A percentile compares a stretch with the other conserved stretches of the same genome.
Evolutionary conservation across 2,888 invertebrate genomes (phyloP).

Genomic region (Eristalinus sepulchralis): DNA sequence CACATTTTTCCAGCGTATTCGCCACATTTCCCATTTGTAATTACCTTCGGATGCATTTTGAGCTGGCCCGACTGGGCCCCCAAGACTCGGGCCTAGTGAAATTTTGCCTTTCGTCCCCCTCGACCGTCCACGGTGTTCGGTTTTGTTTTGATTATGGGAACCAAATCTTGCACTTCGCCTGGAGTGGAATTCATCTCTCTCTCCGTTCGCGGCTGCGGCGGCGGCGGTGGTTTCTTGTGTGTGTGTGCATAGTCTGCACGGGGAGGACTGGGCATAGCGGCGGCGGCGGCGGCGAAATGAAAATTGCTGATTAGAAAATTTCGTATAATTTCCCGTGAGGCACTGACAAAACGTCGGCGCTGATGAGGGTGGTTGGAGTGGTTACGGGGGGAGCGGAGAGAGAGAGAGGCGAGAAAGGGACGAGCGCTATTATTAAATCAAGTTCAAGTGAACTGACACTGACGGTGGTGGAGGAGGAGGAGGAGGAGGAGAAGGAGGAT

Average conservation of each 20-base stretch:
- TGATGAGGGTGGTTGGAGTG: conserved; percentile 17
- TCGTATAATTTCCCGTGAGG: conserved; percentile 73
- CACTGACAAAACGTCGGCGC: conserved; percentile 22
- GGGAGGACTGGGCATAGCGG: too few species aligned
- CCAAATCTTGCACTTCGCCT: conserved; percentile 56
- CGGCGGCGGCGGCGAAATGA: conserved; percentile 68
- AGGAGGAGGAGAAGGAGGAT: conserved; percentile 40
- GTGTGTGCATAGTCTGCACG: neutral
- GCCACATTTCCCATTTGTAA: conserved; percentile 64
- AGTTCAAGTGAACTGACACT: conserved; percentile 51
- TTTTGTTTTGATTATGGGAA: conserved; percentile 69
- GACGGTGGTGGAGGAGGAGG: conserved; percentile 32
- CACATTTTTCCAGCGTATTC: conserved; percentile 54
- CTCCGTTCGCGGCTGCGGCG: too few species aligned
- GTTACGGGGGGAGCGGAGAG: too few species aligned
- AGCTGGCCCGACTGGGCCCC: neutral
- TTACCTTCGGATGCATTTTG: conserved; percentile 58
- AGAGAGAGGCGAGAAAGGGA: conserved; percentile 36
- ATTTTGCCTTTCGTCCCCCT: conserved; percentile 40
- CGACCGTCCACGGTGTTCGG: neutral
- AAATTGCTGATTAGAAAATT: conserved; percentile 75
- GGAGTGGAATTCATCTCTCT: conserved; percentile 47
- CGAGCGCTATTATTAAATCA: conserved; percentile 68
- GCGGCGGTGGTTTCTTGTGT: neutral
- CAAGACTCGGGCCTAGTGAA: conserved; percentile 52